Conservation (phyloP, 2,113 vertebrate species). For the Climacteris rufus region DNA sequence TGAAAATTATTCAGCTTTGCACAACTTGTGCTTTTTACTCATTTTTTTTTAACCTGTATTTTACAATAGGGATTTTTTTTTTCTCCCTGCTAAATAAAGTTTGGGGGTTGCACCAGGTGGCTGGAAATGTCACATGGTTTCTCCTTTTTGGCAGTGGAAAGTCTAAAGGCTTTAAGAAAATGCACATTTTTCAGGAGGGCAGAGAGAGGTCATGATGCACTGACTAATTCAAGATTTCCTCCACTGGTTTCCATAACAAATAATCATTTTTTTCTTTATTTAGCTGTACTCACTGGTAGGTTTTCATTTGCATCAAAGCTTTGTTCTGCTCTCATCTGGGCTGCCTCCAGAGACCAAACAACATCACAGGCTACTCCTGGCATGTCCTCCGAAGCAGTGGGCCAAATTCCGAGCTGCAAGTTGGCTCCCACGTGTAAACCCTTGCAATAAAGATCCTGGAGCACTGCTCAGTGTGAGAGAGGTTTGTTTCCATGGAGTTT, state of each 20-base stretch:
- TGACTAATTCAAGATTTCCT: conserved; percentile 71
- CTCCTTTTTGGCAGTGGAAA: neutral
- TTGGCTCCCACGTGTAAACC: neutral
- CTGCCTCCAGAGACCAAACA: conserved; percentile 48
- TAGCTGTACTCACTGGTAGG: conserved; percentile 48
- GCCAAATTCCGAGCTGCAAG: conserved; percentile 22
- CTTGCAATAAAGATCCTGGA: neutral
- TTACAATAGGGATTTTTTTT: neutral
- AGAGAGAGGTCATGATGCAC: conserved; percentile 59
- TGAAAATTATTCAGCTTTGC: neutral
- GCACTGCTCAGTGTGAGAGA: neutral
- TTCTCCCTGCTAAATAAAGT: neutral
- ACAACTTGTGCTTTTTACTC: neutral
- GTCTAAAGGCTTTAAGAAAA: neutral
- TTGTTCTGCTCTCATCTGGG: conserved; percentile 61
- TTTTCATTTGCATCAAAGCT: conserved; percentile 63
- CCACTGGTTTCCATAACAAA: conserved; percentile 62
- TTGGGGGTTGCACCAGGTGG: neutral
- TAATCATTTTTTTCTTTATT: conserved; percentile 59
- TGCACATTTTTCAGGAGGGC: conserved; percentile 32
- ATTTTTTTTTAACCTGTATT: neutral
- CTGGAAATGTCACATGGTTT: neutral
- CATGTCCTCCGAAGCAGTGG: conserved; percentile 23
- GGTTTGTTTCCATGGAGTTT: neutral
- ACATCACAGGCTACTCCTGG: conserved; percentile 44